Percentiles rank a stretch among this genome's conserved stretches.
Evolutionary conservation across 2,888 invertebrate species (phyloP).

Genomic region (Ditula angustiorana): DNA sequence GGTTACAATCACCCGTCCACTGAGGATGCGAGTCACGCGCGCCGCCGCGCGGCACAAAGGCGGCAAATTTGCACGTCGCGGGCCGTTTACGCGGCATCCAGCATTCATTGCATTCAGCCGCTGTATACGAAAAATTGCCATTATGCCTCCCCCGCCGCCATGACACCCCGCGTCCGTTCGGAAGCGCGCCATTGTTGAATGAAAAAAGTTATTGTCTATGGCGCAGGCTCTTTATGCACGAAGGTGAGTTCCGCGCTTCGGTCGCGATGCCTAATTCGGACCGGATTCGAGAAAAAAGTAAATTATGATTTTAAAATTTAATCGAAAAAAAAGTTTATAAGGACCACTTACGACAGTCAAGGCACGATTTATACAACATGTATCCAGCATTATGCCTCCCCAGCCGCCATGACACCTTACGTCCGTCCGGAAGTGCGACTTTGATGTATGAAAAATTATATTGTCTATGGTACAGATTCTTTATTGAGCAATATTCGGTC

Average conservation of each 20-base stretch:
- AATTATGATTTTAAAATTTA: too few species aligned
- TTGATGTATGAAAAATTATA: too few species aligned
- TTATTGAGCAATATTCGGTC: too few species aligned
- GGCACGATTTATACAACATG: too few species aligned
- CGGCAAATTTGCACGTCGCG: slow-evolving; percentile 83
- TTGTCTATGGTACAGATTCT: too few species aligned
- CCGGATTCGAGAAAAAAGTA: too few species aligned
- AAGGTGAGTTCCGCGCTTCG: background rate
- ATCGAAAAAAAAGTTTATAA: too few species aligned
- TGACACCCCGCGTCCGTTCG: slow-evolving; percentile 63
- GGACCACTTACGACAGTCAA: too few species aligned
- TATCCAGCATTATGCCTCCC: too few species aligned
- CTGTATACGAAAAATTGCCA: slow-evolving; percentile 82
- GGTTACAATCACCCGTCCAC: slow-evolving; percentile 42
- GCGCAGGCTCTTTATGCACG: background rate
- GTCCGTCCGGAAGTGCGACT: too few species aligned
- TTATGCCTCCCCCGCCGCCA: slow-evolving; percentile 62
- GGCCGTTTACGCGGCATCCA: slow-evolving; percentile 81
- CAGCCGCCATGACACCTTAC: too few species aligned
- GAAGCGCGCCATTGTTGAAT: slow-evolving; percentile 46
- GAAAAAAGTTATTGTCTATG: slow-evolving; percentile 35
- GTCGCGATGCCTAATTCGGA: too few species aligned
- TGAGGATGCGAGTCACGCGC: slow-evolving; percentile 75
- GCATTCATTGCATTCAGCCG: slow-evolving; percentile 76
- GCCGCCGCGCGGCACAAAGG: slow-evolving; percentile 73